Evolutionary conservation across 2,888 invertebrate species (phyloP), one percentile per base, ranked within the genome.

Genomic region (Drosophila longiperda): DNA sequence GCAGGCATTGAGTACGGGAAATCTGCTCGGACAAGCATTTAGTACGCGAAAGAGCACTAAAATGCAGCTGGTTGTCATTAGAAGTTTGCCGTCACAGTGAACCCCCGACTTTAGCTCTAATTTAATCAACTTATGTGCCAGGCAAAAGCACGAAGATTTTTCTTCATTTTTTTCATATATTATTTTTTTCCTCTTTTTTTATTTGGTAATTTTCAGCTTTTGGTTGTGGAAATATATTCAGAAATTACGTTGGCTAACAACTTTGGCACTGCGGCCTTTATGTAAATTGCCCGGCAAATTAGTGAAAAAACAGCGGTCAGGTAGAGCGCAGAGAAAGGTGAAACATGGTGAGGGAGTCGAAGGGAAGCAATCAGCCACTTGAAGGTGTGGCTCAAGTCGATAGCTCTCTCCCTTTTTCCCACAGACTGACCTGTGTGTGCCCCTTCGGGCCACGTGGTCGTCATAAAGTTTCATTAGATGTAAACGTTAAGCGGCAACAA

Each of bases 231-330:
- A 89, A 66, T 81, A 66, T 80, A 78, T 83, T 71, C 82, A 79
- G 66, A 83, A 82, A 82, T 90, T 83, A 84, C 87, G 73, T 67
- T 76, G 73, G 83, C 88, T 85, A 85, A 87, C 83, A 85, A 87
- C 83, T 78, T 89, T 85, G 57, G 74, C 74, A 68, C 72, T 59
- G 89, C 71, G 84, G 75, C 82, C 89, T 89, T 87, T 87, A 87
- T 87, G 87, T 71, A 87, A 87, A 87, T 90, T 89, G 89, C 82
- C 78, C 60, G 80, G 75, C 89, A 87, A 87, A 87, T 87, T 87
- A 90, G 87, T 87, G 68, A 80, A 82, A 82, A 76, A 81, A 61
- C 65, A 73, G 67, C 81, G 77, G 50, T 45, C 80, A 78, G 76
- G 76, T 66, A 52, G 32, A 55, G 42, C 54, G 23, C 49, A 38